phyloP scores from a whole-genome alignment of 2,888 invertebrate species.

The Stenchaetothrips biformis region DNA sequence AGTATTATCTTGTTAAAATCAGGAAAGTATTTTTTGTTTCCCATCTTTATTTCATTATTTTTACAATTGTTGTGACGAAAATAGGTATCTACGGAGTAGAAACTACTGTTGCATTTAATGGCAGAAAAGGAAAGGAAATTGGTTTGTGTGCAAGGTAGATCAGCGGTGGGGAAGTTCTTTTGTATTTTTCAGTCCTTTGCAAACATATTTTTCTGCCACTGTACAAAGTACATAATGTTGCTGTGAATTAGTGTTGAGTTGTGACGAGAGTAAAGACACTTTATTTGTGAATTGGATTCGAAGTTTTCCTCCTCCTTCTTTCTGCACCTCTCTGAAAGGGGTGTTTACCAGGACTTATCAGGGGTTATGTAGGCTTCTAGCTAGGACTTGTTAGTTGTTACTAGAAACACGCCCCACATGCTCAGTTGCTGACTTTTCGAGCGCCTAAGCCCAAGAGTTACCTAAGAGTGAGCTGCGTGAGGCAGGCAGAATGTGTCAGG shows the following conservation, averaged over 20 bases:
- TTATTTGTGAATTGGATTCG: constrained; percentile 7
- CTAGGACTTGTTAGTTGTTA: too few relatives aligned
- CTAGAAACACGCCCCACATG: too few relatives aligned
- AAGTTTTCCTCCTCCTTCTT: not conserved
- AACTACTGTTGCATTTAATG: constrained; percentile 18
- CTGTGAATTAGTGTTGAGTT: constrained; percentile 16
- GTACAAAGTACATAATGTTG: constrained; percentile 23
- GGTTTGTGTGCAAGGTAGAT: not conserved
- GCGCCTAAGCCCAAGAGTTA: too few relatives aligned
- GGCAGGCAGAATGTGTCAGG: too few relatives aligned
- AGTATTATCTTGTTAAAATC: constrained; percentile 22
- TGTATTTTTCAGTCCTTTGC: constrained; percentile 8
- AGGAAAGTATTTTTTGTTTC: constrained; percentile 17
- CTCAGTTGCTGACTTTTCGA: too few relatives aligned
- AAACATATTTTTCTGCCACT: constrained; percentile 23
- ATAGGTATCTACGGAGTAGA: not conserved
- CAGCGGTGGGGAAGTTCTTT: not conserved
- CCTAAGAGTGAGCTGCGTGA: too few relatives aligned
- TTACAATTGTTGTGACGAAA: constrained; percentile 22
- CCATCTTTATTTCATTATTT: constrained; percentile 7
- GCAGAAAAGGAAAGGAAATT: not conserved
- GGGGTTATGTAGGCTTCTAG: too few relatives aligned
- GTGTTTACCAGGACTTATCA: too few relatives aligned
- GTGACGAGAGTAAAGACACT: constrained; percentile 24
- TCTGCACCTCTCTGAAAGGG: too few relatives aligned